Evolutionary conservation across 2,888 invertebrate species (phyloP).

Genomic region (Helicoverpa assulta): DNA sequence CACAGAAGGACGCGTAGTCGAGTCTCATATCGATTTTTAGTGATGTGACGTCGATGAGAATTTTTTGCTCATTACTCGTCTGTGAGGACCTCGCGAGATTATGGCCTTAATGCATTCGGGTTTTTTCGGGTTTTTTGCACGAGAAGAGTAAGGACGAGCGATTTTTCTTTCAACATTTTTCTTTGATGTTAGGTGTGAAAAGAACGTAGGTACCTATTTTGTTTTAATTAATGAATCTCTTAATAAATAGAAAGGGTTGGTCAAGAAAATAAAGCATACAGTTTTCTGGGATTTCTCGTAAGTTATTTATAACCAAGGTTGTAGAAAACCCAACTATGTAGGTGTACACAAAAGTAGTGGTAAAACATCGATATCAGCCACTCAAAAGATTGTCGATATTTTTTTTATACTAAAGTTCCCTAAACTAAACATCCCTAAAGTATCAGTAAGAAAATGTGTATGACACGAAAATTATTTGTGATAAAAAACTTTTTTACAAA

Average conservation of each 20-base stretch:
- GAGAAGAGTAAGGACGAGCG: neutral
- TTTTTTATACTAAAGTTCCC: slow-evolving; percentile 3
- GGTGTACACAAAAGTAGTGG: no score
- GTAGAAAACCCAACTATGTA: no score
- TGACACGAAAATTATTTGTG: slow-evolving; percentile 31
- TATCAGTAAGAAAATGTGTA: slow-evolving; percentile 18
- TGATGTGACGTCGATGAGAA: slow-evolving; percentile 3
- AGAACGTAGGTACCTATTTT: neutral
- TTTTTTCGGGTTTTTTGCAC: neutral
- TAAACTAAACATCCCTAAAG: slow-evolving; percentile 39
- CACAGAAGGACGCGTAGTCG: slow-evolving; percentile 18
- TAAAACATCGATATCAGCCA: no score
- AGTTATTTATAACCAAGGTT: no score
- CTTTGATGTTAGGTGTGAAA: neutral
- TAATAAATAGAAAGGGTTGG: no score
- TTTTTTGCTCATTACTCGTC: neutral
- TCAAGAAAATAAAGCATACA: no score
- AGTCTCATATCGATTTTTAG: slow-evolving; percentile 28
- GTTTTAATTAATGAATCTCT: neutral
- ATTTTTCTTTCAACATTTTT: neutral
- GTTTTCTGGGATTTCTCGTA: no score
- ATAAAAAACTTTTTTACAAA: no score
- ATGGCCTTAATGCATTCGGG: slow-evolving; percentile 1
- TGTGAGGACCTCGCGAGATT: neutral
- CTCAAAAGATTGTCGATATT: neutral